These are phyloP conservation scores for Itoplectis maculator DNA, from an alignment of 2,888 invertebrate species.

Conservation along the genomic window DNA sequence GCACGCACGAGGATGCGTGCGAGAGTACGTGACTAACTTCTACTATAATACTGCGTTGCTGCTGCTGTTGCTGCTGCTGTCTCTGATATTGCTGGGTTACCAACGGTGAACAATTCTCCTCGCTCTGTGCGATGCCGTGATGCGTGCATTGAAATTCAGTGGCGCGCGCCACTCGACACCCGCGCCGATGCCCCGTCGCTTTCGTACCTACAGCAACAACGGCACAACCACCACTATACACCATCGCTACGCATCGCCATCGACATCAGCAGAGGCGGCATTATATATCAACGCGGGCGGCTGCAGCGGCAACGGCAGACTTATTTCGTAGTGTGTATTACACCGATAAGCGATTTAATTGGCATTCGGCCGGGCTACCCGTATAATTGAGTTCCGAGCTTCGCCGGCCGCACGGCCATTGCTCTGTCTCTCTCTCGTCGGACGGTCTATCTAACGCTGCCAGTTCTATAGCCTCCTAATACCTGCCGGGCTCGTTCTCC, in stretches of 20 bases:
- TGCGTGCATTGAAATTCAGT: slow-evolving; percentile 74
- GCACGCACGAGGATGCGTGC: slow-evolving; percentile 63
- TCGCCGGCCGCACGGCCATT: slow-evolving; percentile 65
- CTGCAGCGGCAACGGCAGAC: slow-evolving; percentile 66
- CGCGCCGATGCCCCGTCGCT: slow-evolving; percentile 60
- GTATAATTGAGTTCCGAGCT: slow-evolving; percentile 83
- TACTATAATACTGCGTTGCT: slow-evolving; percentile 22
- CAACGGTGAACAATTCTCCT: slow-evolving; percentile 11
- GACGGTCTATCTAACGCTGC: slow-evolving; percentile 12
- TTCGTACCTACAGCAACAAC: slow-evolving; percentile 26
- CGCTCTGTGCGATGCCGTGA: slow-evolving; percentile 54
- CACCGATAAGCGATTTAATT: slow-evolving; percentile 79
- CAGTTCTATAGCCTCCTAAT: slow-evolving; percentile 19
- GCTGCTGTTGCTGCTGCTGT: neutral
- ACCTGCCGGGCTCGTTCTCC: neutral
- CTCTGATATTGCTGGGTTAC: neutral
- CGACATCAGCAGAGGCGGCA: slow-evolving; percentile 37
- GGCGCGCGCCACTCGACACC: slow-evolving; percentile 75
- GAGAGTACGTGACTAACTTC: slow-evolving; percentile 49
- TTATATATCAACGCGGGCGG: slow-evolving; percentile 28
- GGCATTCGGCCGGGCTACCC: slow-evolving; percentile 81
- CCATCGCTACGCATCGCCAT: neutral
- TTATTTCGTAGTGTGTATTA: slow-evolving; percentile 79
- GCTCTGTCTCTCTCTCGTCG: slow-evolving; percentile 37
- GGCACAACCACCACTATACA: slow-evolving; percentile 7